Base-by-base conservation (phyloP, 2,888 invertebrate species). In the Papilio elwesi region DNA sequence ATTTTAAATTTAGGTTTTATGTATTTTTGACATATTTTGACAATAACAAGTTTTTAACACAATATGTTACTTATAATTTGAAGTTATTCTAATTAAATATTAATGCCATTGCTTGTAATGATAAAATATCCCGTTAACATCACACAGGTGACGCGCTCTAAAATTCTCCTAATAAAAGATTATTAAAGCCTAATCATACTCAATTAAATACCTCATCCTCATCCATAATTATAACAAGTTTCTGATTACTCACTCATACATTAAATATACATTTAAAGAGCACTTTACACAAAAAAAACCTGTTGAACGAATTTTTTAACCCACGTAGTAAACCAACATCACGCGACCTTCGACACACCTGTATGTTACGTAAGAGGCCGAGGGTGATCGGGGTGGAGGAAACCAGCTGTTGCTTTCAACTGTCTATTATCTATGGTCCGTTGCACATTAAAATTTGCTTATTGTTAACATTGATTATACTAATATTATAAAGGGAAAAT, bases 321-420 rank as follows among this genome's bases (percentile, higher is more conserved):
- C 59, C 15, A 62, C 59, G 15, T 10, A 49, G 13, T 49, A 49
- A 12, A 49, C 49, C 6, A 43, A 43, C 7, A 7, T 43, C 7
- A 49, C 13, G 43, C 43, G 59, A 62, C 59, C 59, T 62, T 62
- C 43, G 43, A 43, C 59, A 62, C n/a, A 43, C n/a, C n/a, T 62
- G 43, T 38, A 62, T 9, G 59, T 62, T 62, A 15, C 59, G 59
- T 38, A 62, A 62, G 8, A 38, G 7, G 43, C 43, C 43, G 59
- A 43, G 59, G 59, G 43, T 36, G 43, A 43, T 43, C 43, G 43
- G 43, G 43, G 59, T 62, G 59, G 43, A 62, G 43, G 26, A 26
- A 26, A 62, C 43, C 59, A 62, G 43, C 59, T 59, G 59, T 62
- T 43, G 59, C n/a, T 62, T 62, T 15, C 43, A 62, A 62, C 43